A percentile compares a stretch with the other conserved stretches of the same genome.
Conservation (phyloP, 2,113 vertebrate species). For the Oryzias woworae region DNA sequence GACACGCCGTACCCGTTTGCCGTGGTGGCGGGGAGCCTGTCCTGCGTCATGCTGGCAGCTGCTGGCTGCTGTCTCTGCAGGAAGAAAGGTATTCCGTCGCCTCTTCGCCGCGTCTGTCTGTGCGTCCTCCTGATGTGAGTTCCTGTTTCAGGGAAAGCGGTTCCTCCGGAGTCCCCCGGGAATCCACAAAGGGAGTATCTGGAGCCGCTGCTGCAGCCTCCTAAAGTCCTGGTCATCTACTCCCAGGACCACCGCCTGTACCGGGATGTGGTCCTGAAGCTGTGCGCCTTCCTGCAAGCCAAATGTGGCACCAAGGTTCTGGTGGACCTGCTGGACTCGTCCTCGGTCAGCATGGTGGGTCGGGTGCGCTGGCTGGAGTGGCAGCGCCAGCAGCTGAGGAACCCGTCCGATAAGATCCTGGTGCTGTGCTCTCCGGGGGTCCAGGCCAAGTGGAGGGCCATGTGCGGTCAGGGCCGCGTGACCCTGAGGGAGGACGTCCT, state of each 20-base stretch:
- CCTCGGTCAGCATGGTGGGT: conserved; percentile 83
- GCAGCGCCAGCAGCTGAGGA: conserved; percentile 83
- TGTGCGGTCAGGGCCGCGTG: conserved; percentile 78
- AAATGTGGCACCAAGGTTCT: conserved; percentile 88
- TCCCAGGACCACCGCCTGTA: conserved; percentile 91
- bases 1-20: background rate
- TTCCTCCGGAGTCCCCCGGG: background rate
- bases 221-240: conserved; percentile 89
- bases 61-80: conserved; percentile 3
- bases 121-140: background rate
- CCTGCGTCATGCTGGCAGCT: background rate
- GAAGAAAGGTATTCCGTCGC: conserved; percentile 25
- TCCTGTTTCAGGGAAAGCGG: conserved; percentile 9
- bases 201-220: conserved; percentile 8
- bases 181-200: no score
- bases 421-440: conserved; percentile 90
- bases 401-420: conserved; percentile 84
- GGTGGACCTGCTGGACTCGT: conserved; percentile 86
- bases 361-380: conserved; percentile 86
- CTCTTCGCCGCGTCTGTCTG: background rate
- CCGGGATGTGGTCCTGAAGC: conserved; percentile 88
- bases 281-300: conserved; percentile 86
- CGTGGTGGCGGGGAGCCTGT: background rate
- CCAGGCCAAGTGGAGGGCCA: conserved; percentile 90
- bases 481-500: conserved; percentile 81